Base-by-base conservation (phyloP, 2,888 invertebrate genomes). In the Halocaridina rubra region DNA sequence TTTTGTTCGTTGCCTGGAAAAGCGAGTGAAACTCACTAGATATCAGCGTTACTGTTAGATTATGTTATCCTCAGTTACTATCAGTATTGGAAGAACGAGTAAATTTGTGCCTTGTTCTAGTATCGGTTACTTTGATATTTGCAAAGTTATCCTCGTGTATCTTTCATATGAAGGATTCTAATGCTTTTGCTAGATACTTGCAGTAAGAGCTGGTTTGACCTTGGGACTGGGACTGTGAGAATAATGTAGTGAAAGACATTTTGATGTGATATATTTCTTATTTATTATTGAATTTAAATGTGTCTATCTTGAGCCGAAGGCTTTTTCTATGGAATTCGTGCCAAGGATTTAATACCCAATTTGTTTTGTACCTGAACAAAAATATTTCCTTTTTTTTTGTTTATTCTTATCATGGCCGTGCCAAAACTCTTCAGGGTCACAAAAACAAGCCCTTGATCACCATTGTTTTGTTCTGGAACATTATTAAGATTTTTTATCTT, bases 221-320 rank as follows among this genome's bases (percentile, higher is more conserved):
- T 24, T 27, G 59, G 82, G 72, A 61, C 64, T 39, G 82, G 82
- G 82, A 84, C 39, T 82, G 82, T 82, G 84, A 84, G 69, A 80
- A 80, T 24, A 80, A 79, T 84, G 84, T 84, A 84, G 84, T 84
- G 84, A 84, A 84, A 84, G 84, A 84, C 84, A 84, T 80, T 84
- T 84, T 79, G 74, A 84, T 84, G 84, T 84, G 84, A 84, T 84
- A 84, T 67, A 27, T 29, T 27, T 84, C 74, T 80, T 84, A 80
- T 84, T 84, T 84, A 84, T 80, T 75, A 79, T 75, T 84, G 80
- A 84, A 79, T 84, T 64, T 84, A 74, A 74, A 84, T 84, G 84
- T 84, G 84, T 84, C 84, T 84, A 79, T 84, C 79, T 84, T 84
- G 84, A 84, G 84, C 84, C 84, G 79, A 84, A 84, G 84, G 84